A percentile compares a stretch with the other conserved stretches of the same genome.
Evolutionary conservation across 2,113 vertebrate genomes (phyloP).

Genomic region (Gadus macrocephalus): DNA sequence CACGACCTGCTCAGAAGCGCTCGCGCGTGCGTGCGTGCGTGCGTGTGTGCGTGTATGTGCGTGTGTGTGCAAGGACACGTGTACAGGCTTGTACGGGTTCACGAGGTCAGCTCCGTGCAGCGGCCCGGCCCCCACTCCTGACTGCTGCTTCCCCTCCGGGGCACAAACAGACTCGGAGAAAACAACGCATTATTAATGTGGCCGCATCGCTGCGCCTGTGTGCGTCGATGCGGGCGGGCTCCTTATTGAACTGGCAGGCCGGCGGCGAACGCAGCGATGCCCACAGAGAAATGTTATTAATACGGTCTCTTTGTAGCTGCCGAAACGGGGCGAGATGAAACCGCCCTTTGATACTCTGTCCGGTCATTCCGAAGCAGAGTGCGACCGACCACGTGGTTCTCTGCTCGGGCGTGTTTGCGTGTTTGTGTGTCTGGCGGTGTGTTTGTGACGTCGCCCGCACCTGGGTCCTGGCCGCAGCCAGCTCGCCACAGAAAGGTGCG

Average conservation of each 20-base stretch:
- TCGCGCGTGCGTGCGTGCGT: no score
- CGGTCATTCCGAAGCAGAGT: not conserved
- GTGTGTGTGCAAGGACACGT: no score
- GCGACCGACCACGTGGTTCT: no score
- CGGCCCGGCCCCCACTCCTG: no score
- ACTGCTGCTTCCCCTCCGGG: conserved; percentile 7
- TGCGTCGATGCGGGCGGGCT: conserved; percentile 10
- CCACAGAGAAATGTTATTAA: not conserved
- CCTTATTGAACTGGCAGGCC: not conserved
- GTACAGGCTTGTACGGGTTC: no score
- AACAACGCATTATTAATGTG: conserved; percentile 28
- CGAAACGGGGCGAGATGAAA: conserved; percentile 16
- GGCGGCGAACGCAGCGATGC: not conserved
- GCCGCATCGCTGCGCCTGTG: not conserved
- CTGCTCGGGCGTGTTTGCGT: conserved; percentile 4
- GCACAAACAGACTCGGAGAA: conserved; percentile 25
- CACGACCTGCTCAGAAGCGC: no score
- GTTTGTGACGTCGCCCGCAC: conserved; percentile 13
- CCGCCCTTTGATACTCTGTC: conserved; percentile 12
- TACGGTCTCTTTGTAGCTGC: not conserved
- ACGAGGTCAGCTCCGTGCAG: no score
- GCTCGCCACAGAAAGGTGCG: conserved; percentile 41
- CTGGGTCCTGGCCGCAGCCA: conserved; percentile 23
- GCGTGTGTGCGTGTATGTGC: no score
- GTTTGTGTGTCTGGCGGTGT: conserved; percentile 4